Percentiles rank a stretch among this genome's conserved stretches.
phyloP scores from a whole-genome alignment of 2,797 vertebrate genomes.

The Arctocebus calabarensis region DNA sequence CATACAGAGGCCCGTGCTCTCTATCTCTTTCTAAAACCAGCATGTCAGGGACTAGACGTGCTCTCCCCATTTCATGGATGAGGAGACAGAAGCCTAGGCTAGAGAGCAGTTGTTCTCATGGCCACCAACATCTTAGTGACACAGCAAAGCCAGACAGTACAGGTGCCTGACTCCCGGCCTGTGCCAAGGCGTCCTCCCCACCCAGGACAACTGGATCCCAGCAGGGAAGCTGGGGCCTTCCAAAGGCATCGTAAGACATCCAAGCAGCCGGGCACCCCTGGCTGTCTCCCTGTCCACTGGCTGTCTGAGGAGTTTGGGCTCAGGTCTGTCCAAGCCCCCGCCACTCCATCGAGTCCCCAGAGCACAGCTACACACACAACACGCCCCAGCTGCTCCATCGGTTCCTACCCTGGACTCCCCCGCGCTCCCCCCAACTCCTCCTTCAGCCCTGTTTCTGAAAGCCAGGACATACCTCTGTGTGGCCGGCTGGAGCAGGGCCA shows the following conservation, averaged over 20 bases:
- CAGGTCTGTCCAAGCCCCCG: not conserved
- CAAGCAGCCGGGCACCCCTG: accelerated
- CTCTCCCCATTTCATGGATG: not conserved
- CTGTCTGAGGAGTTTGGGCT: not conserved
- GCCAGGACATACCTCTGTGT: slow-evolving; percentile 2
- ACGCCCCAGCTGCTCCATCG: not conserved
- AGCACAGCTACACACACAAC: not conserved
- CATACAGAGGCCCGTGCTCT: not conserved
- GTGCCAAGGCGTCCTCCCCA: accelerated
- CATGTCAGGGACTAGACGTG: accelerated
- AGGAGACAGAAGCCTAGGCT: not conserved
- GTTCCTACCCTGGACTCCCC: not conserved
- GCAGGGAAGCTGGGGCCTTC: too few species aligned
- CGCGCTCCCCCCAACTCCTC: too few species aligned
- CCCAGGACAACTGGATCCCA: not conserved
- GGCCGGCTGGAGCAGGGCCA: not conserved
- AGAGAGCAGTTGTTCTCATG: not conserved
- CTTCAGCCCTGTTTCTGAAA: not conserved
- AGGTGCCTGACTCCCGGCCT: not conserved
- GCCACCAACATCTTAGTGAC: not conserved
- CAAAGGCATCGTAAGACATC: not conserved
- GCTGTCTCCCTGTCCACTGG: not conserved
- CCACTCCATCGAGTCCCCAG: not conserved
- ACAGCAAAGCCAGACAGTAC: accelerated
- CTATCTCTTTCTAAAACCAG: not conserved